A percentile compares a stretch with the other conserved stretches of the same genome.
Conservation (phyloP, 2,888 invertebrate species). For the Rhamnusium bicolor region DNA sequence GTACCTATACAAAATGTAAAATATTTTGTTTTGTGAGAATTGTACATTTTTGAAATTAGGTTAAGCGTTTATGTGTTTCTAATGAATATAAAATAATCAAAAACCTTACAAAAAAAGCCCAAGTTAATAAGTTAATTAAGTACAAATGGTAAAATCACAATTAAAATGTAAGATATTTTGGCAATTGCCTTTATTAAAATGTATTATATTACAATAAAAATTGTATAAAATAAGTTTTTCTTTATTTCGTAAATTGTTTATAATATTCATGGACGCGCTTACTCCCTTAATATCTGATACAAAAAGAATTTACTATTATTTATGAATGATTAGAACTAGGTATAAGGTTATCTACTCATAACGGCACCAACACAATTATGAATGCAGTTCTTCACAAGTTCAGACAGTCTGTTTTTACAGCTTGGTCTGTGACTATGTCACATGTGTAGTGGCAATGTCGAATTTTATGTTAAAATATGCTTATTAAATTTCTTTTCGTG, state of each 20-base stretch:
- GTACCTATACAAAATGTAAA: background rate
- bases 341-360: no score
- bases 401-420: no score
- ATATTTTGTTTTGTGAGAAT: background rate
- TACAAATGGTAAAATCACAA: constrained; percentile 27
- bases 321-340: no score
- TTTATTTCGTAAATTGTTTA: background rate
- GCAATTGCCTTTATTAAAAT: constrained; percentile 35
- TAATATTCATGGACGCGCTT: no score
- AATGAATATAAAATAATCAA: background rate
- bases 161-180: constrained; percentile 32
- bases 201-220: constrained; percentile 3
- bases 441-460: no score
- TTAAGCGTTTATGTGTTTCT: background rate
- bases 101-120: constrained; percentile 75
- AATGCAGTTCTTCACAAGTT: no score
- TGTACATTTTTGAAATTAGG: background rate
- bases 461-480: no score
- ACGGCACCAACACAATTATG: no score
- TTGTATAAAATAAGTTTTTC: background rate
- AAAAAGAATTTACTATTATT: no score
- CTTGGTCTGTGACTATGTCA: no score
- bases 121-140: constrained; percentile 60
- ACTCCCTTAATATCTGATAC: no score
- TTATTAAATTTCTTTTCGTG: no score